Evolutionary conservation across 92 coral and sea anemone species (phyloP).

Genomic region (Epizoanthus illoricatus): DNA sequence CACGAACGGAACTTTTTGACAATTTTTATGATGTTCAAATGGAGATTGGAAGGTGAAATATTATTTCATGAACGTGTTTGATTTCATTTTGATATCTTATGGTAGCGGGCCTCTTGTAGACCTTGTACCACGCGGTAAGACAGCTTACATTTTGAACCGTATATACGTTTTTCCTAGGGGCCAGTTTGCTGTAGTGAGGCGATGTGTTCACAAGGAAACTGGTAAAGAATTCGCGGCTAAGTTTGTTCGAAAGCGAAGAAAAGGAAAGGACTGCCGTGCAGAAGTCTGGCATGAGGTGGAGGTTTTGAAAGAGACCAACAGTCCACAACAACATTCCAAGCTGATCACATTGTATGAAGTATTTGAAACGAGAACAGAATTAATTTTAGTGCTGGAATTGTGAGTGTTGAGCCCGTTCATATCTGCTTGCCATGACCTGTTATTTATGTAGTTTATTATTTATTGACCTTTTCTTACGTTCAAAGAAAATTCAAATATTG

Average conservation of each 20-base stretch:
- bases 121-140: slow-evolving; percentile 9
- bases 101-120: not conserved
- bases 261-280: slow-evolving; percentile 84
- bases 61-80: slow-evolving; percentile 8
- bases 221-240: slow-evolving; percentile 80
- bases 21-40: slow-evolving; percentile 77
- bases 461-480: slow-evolving; percentile 7
- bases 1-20: slow-evolving; percentile 73
- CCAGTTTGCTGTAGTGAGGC: slow-evolving; percentile 82
- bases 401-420: slow-evolving; percentile 18
- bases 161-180: slow-evolving; percentile 52
- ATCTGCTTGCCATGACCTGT: slow-evolving; percentile 17
- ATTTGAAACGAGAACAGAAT: slow-evolving; percentile 81
- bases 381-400: slow-evolving; percentile 82
- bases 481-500: slow-evolving; percentile 25
- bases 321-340: slow-evolving; percentile 78
- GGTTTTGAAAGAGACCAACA: slow-evolving; percentile 68
- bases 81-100: slow-evolving; percentile 15
- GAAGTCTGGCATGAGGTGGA: slow-evolving; percentile 96
- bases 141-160: not conserved
- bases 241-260: slow-evolving; percentile 85
- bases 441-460: slow-evolving; percentile 40
- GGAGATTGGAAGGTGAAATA: slow-evolving; percentile 75
- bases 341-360: slow-evolving; percentile 80
- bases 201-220: slow-evolving; percentile 71